Base-by-base conservation (phyloP, 2,797 vertebrate species). In the Cetoscarus ocellatus region DNA sequence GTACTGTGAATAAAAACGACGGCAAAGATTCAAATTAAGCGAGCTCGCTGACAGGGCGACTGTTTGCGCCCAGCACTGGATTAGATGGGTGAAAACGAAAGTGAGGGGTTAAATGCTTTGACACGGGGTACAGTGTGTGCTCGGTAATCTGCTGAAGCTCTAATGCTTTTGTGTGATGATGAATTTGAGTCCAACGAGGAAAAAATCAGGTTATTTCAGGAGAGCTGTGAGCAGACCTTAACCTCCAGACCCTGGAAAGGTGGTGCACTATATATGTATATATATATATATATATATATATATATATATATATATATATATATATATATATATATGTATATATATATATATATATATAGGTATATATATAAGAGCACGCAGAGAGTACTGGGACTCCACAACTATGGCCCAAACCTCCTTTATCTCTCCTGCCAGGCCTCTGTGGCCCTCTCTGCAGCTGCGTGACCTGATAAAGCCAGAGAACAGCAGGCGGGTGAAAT, bases 391-490 rank as follows among this genome's bases (percentile, higher is more conserved):
- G 36, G 53, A 58, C 50, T 57, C 11, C 19, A 67, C 0, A 13
- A 61, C 76, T 64, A 68, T 52, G 67, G 53, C 67, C 65, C 63
- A 74, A 74, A 85, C 76, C 62, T 65, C 43, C 59, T 82, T 85
- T 80, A 84, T 85, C 83, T 83, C 67, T 49, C n/a, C 72, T 64
- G 43, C 65, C 75, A 81, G 70, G 66, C 52, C 35, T 64, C 70
- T 9, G 57, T 45, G 45, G 71, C 44, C 68, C 50, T n/a, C 49
- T 19, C 58, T 61, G 65, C 82, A 82, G 83, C 86, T 73, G 86
- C 72, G 42, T 79, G 83, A 83, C 79, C 84, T 50, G 85, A 86
- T 87, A 81, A 86, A 81, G 67, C 66, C 75, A 65, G 74, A 65
- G 54, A 88, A 84, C 75, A 78, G 73, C 52, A 63, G 67, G 72